Evolutionary conservation across 2,797 vertebrate species (phyloP).

Genomic region (Scleropages formosus): DNA sequence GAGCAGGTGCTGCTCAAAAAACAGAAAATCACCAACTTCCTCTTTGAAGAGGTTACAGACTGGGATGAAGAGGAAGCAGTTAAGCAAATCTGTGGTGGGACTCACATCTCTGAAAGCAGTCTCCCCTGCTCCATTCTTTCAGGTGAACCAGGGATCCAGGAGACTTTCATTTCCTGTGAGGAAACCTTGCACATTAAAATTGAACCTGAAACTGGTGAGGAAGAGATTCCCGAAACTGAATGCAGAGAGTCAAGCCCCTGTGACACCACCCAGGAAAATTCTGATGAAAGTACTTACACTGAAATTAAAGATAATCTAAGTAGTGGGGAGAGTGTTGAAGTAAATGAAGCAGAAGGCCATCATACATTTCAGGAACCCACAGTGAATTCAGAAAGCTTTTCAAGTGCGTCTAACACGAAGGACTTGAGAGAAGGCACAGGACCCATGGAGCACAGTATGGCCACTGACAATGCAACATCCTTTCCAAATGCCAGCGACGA

Average conservation of each 20-base stretch:
- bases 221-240: slow-evolving; percentile 48
- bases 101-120: slow-evolving; percentile 42
- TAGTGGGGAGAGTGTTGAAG: slow-evolving; percentile 81
- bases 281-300: slow-evolving; percentile 73
- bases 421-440: slow-evolving; percentile 65
- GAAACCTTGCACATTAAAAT: slow-evolving; percentile 74
- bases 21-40: slow-evolving; percentile 82
- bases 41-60: slow-evolving; percentile 80
- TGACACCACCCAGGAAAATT: slow-evolving; percentile 73
- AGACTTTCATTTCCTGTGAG: slow-evolving; percentile 77
- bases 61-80: slow-evolving; percentile 62
- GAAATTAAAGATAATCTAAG: slow-evolving; percentile 89
- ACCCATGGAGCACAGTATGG: slow-evolving; percentile 71
- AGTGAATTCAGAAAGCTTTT: slow-evolving; percentile 66
- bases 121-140: slow-evolving; percentile 39
- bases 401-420: slow-evolving; percentile 57
- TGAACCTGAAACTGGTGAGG: slow-evolving; percentile 66
- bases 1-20: slow-evolving; percentile 78
- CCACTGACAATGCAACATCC: slow-evolving; percentile 69
- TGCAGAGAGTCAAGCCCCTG: slow-evolving; percentile 64
- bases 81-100: slow-evolving; percentile 62
- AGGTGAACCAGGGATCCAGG: slow-evolving; percentile 63
- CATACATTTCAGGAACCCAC: slow-evolving; percentile 34
- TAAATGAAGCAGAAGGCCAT: slow-evolving; percentile 69
- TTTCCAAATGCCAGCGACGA: slow-evolving; percentile 73